Evolutionary conservation across 2,888 invertebrate genomes (phyloP).

Genomic region (Notodonta dromedarius): DNA sequence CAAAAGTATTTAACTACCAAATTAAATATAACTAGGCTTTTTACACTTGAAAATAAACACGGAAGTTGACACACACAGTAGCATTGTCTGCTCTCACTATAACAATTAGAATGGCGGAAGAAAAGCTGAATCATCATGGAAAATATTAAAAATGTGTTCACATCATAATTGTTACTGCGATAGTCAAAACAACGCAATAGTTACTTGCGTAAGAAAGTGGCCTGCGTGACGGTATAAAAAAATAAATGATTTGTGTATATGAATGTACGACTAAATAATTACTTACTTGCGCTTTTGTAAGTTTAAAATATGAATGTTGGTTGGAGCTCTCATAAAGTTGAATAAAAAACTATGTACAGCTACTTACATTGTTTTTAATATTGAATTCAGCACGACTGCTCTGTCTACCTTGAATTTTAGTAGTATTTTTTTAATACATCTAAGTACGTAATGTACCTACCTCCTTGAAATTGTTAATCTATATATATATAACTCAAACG

Average conservation of each 20-base stretch:
- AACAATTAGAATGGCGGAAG: conserved; percentile 43
- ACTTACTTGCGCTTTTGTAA: too few species aligned
- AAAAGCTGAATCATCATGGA: conserved; percentile 22
- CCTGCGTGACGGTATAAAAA: conserved; percentile 11
- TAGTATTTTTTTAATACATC: neutral
- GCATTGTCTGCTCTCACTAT: conserved; percentile 21
- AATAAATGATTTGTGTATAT: neutral
- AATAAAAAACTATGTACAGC: too few species aligned
- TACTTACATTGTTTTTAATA: too few species aligned
- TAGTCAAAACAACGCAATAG: conserved; percentile 22
- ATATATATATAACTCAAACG: too few species aligned
- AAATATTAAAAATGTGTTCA: conserved; percentile 26
- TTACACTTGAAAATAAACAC: conserved; percentile 1
- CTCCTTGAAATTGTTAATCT: too few species aligned
- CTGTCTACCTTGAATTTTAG: too few species aligned
- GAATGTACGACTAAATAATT: neutral
- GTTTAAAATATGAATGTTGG: too few species aligned
- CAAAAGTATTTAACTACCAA: too few species aligned
- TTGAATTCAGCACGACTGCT: too few species aligned
- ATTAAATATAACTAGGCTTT: too few species aligned
- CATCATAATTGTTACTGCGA: conserved; percentile 24
- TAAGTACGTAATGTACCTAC: too few species aligned
- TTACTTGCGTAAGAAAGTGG: conserved; percentile 32
- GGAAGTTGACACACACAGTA: conserved; percentile 17
- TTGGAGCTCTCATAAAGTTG: too few species aligned